Evolutionary conservation across 2,797 vertebrate genomes (phyloP), one percentile per base, ranked within the genome.

Genomic region (Crenuchus spilurus): DNA sequence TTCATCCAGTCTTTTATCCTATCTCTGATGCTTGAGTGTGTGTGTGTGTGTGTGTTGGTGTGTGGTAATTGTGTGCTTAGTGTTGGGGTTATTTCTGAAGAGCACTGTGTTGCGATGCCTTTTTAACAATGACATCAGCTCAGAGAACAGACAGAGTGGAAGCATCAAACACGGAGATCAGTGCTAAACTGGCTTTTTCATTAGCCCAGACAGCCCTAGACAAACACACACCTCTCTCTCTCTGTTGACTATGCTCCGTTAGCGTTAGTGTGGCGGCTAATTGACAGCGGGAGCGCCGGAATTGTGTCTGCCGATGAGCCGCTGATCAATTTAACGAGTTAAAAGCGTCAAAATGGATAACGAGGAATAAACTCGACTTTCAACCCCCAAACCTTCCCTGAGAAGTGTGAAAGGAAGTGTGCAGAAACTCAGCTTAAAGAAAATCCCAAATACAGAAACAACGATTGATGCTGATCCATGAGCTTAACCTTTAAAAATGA

Each of bases 291-390:
- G 51, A 28, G 68, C n/a, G n/a, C 62, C 10, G 52, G 26, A 39
- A 31, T 60, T 46, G 22, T 67, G 57, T 70, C 54, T 33, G 48
- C 54, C 28, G 18, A 33, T 10, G 30, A 58, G 37, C 24, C 35
- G 24, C 39, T 58, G 52, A 58, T 57, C 68, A 70, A 42, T 71
- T 76, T 65, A 76, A 51, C 60, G 20, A 76, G 75, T 76, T 70
- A 70, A 60, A 57, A 48, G 68, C 48, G 61, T 65, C 75, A 71
- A 58, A 71, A 71, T 24, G 70, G 52, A 63, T 71, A 76, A 76
- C 57, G 61, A 76, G 68, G 60, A 70, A 65, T 55, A 65, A 74
- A 65, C 67, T 10, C 44, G 3, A 20, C 44, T 63, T 52, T 42
- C 67, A 64, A 39, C 74, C 67, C 41, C 41, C 14, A n/a, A 57